Evolutionary conservation across 2,113 vertebrate genomes (phyloP).

Genomic region (Paradisaea rubra): DNA sequence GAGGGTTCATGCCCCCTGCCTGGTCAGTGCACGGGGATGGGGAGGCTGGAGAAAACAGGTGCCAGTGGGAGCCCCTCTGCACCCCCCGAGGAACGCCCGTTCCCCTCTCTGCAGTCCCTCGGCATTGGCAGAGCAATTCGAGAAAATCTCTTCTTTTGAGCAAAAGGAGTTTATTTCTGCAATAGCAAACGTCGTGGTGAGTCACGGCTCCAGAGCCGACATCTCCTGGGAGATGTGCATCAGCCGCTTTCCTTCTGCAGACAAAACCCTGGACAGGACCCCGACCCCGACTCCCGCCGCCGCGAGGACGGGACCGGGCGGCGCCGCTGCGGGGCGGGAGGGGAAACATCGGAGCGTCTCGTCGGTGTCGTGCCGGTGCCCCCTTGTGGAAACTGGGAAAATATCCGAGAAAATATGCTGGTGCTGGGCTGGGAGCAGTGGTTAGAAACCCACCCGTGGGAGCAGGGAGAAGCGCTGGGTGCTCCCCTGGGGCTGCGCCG

Average conservation of each 20-base stretch:
- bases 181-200: not conserved
- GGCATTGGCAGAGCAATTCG: not conserved
- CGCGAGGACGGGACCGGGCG: not conserved
- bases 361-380: constrained; percentile 31
- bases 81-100: rapidly evolving
- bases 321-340: not conserved
- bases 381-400: constrained; percentile 53
- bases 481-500: rapidly evolving
- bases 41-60: not conserved
- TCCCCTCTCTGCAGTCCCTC: not conserved
- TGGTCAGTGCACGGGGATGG: not conserved
- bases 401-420: not conserved
- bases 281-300: not conserved
- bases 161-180: not conserved
- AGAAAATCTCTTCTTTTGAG: not conserved
- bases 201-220: not conserved
- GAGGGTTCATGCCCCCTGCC: not conserved
- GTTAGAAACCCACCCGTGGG: not conserved
- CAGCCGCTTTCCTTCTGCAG: not conserved
- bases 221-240: not conserved
- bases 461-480: not conserved
- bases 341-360: rapidly evolving
- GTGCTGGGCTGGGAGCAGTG: not conserved
- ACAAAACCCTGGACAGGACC: rapidly evolving
- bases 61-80: not conserved